phyloP scores from a whole-genome alignment of 2,797 vertebrate species.

The Moxostoma hubbsi region DNA sequence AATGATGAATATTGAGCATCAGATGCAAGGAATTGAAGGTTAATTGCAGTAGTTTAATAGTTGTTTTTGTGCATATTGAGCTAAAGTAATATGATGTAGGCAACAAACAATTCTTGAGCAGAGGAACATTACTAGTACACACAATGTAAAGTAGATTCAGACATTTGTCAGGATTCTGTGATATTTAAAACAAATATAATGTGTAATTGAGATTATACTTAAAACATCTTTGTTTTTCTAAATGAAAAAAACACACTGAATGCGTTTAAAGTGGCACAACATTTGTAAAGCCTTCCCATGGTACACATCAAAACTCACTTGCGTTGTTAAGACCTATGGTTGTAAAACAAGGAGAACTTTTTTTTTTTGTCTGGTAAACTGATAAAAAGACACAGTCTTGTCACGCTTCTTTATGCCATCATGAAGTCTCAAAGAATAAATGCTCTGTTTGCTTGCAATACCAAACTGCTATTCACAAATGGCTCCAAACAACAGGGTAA shows the following conservation, averaged over 20 bases:
- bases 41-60: background rate
- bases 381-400: conserved; percentile 34
- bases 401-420: conserved; percentile 40
- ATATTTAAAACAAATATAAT: conserved; percentile 21
- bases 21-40: no score
- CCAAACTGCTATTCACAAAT: conserved; percentile 49
- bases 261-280: background rate
- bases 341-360: conserved; percentile 11
- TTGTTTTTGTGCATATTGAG: no score
- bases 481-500: conserved; percentile 39
- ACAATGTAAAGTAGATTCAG: no score
- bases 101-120: no score
- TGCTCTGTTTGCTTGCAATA: conserved; percentile 44
- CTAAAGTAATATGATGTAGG: no score
- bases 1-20: background rate
- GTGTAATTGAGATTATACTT: conserved; percentile 1
- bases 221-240: conserved; percentile 4
- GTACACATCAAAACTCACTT: conserved; percentile 10
- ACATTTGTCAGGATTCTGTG: background rate
- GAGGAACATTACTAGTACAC: no score
- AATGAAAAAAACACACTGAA: background rate
- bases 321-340: conserved; percentile 12
- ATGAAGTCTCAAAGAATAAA: conserved; percentile 45
- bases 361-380: conserved; percentile 37
- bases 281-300: background rate